Evolutionary conservation across 2,113 vertebrate species (phyloP).

Genomic region (Harpagus bidentatus): DNA sequence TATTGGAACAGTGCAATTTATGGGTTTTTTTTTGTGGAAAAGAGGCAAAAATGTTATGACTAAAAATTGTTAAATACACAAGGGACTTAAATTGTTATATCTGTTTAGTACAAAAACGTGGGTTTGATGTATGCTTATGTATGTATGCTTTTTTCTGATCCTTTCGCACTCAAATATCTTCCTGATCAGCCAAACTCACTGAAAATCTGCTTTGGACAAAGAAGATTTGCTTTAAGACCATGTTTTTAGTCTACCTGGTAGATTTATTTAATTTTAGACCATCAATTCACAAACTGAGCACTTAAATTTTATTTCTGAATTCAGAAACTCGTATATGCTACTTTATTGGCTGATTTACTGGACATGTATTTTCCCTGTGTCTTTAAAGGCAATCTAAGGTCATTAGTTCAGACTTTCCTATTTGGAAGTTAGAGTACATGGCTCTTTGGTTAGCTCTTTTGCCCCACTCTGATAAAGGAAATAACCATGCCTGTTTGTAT

Average conservation of each 20-base stretch:
- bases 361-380: neutral
- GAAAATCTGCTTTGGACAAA: neutral
- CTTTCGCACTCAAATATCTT: neutral
- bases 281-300: neutral
- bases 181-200: neutral
- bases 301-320: neutral
- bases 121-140: neutral
- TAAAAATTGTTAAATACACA: neutral
- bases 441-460: neutral
- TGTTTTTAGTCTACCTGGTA: neutral
- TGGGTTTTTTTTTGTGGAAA: neutral
- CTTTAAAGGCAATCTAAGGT: neutral
- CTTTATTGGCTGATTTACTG: neutral
- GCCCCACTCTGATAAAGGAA: neutral
- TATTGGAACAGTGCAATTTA: neutral
- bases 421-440: neutral
- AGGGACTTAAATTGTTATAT: neutral
- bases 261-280: neutral
- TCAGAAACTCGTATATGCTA: neutral
- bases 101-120: neutral
- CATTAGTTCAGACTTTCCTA: neutral
- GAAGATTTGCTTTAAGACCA: neutral
- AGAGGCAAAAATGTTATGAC: neutral
- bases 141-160: neutral
- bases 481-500: neutral